A percentile compares a stretch with the other conserved stretches of the same genome.
These are phyloP conservation scores for Craniophora ligustri DNA, from an alignment of 2,888 invertebrate genomes.

Conservation along the genomic window DNA sequence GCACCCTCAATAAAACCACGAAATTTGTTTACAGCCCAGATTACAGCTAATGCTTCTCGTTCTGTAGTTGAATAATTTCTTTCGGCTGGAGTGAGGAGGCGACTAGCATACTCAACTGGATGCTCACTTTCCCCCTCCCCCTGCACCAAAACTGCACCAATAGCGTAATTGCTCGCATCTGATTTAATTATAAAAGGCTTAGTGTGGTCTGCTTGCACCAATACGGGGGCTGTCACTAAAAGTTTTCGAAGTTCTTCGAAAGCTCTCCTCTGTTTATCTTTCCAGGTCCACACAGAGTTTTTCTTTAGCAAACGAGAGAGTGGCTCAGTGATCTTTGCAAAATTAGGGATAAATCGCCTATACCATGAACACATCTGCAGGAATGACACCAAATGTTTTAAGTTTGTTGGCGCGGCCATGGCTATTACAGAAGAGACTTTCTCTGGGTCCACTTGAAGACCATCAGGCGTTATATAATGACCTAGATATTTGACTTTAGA, in stretches of 20 bases:
- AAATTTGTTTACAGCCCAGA: slow-evolving; percentile 14
- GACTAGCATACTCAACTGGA: background rate
- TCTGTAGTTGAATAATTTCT: slow-evolving; percentile 9
- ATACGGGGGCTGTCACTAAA: slow-evolving; percentile 16
- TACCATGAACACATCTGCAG: slow-evolving; percentile 55
- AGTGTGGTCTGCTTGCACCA: slow-evolving; percentile 6
- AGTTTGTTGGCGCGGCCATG: slow-evolving; percentile 43
- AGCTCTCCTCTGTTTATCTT: slow-evolving; percentile 2
- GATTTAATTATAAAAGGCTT: slow-evolving; percentile 11
- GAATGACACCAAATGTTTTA: slow-evolving; percentile 54
- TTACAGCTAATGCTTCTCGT: slow-evolving; percentile 12
- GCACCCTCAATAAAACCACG: slow-evolving; percentile 13
- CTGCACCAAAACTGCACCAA: slow-evolving; percentile 26
- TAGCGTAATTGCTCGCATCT: slow-evolving; percentile 17
- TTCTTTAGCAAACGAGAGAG: slow-evolving; percentile 33
- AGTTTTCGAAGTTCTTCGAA: slow-evolving; percentile 5
- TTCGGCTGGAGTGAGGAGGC: slow-evolving; percentile 7
- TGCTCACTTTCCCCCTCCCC: slow-evolving; percentile 16
- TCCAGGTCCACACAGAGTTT: slow-evolving; percentile 1
- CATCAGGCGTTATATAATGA: slow-evolving; percentile 33
- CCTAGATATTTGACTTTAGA: slow-evolving; percentile 44
- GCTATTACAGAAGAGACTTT: slow-evolving; percentile 51
- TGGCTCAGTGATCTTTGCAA: slow-evolving; percentile 35
- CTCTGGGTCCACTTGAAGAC: slow-evolving; percentile 40
- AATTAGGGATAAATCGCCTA: slow-evolving; percentile 29